Conservation (phyloP, 2,113 vertebrate genomes). For the Lethenteron camtschaticum region DNA sequence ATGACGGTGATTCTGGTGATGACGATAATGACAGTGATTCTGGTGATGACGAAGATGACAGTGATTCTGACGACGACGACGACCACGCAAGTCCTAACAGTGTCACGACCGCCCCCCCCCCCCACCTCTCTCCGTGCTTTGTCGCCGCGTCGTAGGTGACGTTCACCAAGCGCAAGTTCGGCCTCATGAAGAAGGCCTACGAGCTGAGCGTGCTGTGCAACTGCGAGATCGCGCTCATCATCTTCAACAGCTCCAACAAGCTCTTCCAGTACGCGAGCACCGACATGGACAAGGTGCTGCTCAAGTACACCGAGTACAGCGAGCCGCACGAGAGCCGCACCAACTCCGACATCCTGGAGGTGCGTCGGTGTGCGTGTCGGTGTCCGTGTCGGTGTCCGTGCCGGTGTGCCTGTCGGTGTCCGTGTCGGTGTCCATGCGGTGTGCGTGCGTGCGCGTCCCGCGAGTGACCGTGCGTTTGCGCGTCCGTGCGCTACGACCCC, state of each 20-base stretch:
- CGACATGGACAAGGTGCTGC: conserved; percentile 87
- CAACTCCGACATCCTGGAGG: conserved; percentile 80
- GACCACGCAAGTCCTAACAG: too few relatives aligned
- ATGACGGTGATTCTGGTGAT: too few relatives aligned
- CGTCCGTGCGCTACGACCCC: too few relatives aligned
- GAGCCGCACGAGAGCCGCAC: conserved; percentile 81
- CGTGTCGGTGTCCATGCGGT: too few relatives aligned
- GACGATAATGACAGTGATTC: too few relatives aligned
- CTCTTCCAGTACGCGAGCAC: conserved; percentile 89
- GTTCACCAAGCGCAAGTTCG: conserved; percentile 83
- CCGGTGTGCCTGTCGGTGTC: neutral
- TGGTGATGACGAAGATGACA: too few relatives aligned
- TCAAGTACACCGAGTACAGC: conserved; percentile 88
- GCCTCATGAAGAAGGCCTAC: conserved; percentile 91
- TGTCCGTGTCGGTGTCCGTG: neutral
- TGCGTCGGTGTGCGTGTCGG: conserved; percentile 15
- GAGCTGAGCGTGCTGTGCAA: conserved; percentile 47
- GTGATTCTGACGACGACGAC: too few relatives aligned
- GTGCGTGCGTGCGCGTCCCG: too few relatives aligned
- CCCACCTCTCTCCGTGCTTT: too few relatives aligned
- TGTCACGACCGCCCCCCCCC: rapidly evolving
- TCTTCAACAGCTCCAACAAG: conserved; percentile 65
- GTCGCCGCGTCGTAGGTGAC: conserved; percentile 34
- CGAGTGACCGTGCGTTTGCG: too few relatives aligned
- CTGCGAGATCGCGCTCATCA: conserved; percentile 31